Evolutionary conservation across 53 echinoderm and acorn worm species (phyloP).

Genomic region (Paracentrotus lividus): DNA sequence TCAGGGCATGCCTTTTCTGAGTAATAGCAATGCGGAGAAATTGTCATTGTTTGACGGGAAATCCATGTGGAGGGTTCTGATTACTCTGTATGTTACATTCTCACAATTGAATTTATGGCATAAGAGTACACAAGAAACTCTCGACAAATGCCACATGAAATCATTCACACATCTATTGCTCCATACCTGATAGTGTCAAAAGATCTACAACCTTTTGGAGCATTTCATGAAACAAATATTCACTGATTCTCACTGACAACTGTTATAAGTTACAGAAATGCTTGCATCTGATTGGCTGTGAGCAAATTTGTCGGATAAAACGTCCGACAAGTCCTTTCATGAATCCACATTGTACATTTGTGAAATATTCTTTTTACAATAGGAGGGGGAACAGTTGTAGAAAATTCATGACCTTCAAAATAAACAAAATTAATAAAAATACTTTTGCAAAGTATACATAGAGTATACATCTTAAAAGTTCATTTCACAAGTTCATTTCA

Average conservation of each 20-base stretch:
- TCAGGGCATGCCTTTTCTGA: constrained; percentile 46
- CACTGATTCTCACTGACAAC: not conserved
- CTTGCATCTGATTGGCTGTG: too few relatives aligned
- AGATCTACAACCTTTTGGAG: not conserved
- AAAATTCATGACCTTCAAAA: not conserved
- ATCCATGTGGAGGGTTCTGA: not conserved
- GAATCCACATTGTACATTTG: not conserved
- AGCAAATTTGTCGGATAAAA: too few relatives aligned
- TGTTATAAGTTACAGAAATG: too few relatives aligned
- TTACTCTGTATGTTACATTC: not conserved
- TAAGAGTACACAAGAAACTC: not conserved
- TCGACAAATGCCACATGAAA: not conserved
- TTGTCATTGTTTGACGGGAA: constrained; percentile 35
- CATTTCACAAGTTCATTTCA: too few relatives aligned
- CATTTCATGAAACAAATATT: not conserved
- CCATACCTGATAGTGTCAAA: not conserved
- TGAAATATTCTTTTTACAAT: not conserved
- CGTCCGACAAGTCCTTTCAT: too few relatives aligned
- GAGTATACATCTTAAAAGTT: not conserved
- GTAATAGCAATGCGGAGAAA: constrained; percentile 36
- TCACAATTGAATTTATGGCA: not conserved
- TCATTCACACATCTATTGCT: not conserved
- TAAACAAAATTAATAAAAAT: not conserved
- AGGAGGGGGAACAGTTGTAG: not conserved
- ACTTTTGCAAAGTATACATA: not conserved